Base-by-base conservation (phyloP, 2,888 invertebrate species). In the Chaitophorus viminalis region DNA sequence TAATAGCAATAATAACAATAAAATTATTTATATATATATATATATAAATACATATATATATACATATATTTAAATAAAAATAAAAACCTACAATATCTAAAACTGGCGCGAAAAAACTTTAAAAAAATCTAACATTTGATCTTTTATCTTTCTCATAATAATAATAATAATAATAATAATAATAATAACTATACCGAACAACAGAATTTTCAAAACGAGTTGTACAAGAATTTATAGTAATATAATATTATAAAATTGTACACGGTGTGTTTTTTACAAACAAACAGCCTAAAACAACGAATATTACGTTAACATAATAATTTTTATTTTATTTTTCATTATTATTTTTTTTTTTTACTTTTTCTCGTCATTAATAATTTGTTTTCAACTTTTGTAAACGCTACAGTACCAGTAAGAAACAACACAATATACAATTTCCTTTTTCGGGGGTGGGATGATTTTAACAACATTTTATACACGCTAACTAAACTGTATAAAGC, bases 401-500 rank as follows among this genome's bases (percentile, higher is more conserved):
- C 70, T 75, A 83, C 36, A 36, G 11, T 29, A 54, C n/a, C 74
- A 33, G 75, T 84, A 60, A 76, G 83, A 75, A 84, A 84, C 36
- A 84, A 84, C 83, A 75, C 75, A 84, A 75, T 84, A 60, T 54
- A 75, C 60, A 76, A 75, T 60, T 36, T 60, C 9, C 33, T 4
- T 74, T 74, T 68, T 39, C n/a, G 25, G 1, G 46, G 46, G 14
- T 46, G 46, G 46, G 6, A 3, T 52, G 36, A 65, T 76, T 60
- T 76, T 75, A 84, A 84, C 83, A 84, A 84, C 75, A 82, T 84
- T 76, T 84, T 75, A 84, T 84, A 84, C 83, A 76, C 60, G 76
- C 83, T 65, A 81, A 79, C 74, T 81, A 81, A 77, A 76, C 39
- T 31, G 87, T 87, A 81, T 87, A 87, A 87, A 87, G 87, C 87